Conservation (phyloP, 2,888 invertebrate species). For the Brenthis hecate region DNA sequence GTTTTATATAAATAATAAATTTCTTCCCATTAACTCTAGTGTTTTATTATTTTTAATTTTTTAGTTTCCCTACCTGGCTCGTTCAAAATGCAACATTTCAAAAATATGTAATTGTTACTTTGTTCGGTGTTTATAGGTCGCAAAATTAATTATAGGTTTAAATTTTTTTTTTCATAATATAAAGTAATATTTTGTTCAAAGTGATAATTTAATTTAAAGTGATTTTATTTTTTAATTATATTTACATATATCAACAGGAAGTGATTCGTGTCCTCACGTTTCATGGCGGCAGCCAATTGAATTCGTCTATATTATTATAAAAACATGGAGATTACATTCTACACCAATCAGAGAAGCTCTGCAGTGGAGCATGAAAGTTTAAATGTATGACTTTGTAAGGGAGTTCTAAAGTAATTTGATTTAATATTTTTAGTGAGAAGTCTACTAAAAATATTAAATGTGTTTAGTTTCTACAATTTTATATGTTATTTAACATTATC, state of each 20-base stretch:
- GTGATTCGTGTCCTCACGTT: conserved; percentile 74
- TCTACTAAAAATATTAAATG: too few relatives aligned
- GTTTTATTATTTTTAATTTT: too few relatives aligned
- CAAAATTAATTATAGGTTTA: too few relatives aligned
- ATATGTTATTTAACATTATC: neutral
- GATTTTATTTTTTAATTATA: conserved; percentile 20
- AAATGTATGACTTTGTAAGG: conserved; percentile 56
- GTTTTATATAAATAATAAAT: neutral
- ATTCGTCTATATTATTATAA: conserved; percentile 53
- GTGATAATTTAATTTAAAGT: neutral
- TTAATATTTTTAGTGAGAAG: too few relatives aligned
- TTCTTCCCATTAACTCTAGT: neutral
- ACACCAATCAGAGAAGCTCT: conserved; percentile 64
- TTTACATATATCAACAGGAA: conserved; percentile 47
- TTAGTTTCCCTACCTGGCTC: too few relatives aligned
- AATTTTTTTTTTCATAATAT: too few relatives aligned
- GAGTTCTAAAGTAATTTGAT: conserved; percentile 40
- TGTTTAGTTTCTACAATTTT: neutral
- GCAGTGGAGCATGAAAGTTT: conserved; percentile 71
- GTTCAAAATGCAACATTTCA: too few relatives aligned
- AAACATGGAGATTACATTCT: conserved; percentile 64
- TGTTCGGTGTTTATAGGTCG: too few relatives aligned
- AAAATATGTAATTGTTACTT: too few relatives aligned
- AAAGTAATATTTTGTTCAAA: neutral
- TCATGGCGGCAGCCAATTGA: conserved; percentile 73